phyloP scores from a whole-genome alignment of 1,140 invertebrate species.

The Bombus soroeensis region DNA sequence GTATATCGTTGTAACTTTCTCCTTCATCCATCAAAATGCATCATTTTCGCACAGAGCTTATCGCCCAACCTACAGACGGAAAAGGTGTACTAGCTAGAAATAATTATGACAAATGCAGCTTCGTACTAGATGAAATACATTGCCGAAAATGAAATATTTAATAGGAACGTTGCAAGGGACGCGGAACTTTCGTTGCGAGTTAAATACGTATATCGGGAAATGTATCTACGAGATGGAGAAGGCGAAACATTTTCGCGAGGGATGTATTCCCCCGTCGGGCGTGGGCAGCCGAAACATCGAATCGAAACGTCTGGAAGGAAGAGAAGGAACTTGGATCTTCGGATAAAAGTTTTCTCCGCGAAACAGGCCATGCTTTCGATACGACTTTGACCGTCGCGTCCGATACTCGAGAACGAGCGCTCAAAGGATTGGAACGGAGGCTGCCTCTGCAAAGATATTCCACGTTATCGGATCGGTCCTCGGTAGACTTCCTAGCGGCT shows the following conservation, averaged over 20 bases:
- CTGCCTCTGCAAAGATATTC: conserved; percentile 46
- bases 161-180: too few species aligned
- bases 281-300: conserved; percentile 33
- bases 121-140: not conserved
- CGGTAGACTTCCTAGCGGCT: not conserved
- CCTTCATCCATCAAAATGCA: not conserved
- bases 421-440: conserved; percentile 58
- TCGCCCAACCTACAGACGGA: not conserved
- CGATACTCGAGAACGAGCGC: conserved; percentile 43
- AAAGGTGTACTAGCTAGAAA: not conserved
- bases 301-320: conserved; percentile 37
- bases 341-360: conserved; percentile 52
- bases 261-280: not conserved
- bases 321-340: conserved; percentile 11
- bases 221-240: not conserved
- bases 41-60: not conserved
- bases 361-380: conserved; percentile 33
- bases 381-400: conserved; percentile 53
- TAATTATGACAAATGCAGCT: not conserved
- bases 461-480: conserved; percentile 56
- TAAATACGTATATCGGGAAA: not conserved
- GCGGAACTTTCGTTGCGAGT: not conserved
- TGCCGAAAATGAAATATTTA: not conserved
- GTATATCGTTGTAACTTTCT: not conserved
- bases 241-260: conserved; percentile 28